Conservation (phyloP, 2,797 vertebrate genomes). For the Spheniscus humboldti region DNA sequence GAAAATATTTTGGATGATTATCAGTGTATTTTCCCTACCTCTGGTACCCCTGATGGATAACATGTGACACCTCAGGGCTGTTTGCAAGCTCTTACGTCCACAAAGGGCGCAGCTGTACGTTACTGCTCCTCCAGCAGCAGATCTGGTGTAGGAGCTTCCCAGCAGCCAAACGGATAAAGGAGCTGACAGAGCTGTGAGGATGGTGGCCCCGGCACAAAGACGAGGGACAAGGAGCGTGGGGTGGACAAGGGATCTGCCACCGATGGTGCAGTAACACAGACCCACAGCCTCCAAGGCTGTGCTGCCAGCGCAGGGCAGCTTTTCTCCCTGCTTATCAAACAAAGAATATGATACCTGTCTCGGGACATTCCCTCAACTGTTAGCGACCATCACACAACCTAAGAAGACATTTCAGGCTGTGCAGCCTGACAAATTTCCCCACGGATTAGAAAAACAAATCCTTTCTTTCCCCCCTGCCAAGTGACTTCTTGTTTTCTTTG, state of each 20-base stretch:
- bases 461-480: not conserved
- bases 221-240: not conserved
- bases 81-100: not conserved
- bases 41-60: not conserved
- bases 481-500: not conserved
- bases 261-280: rapidly evolving
- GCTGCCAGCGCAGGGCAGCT: not conserved
- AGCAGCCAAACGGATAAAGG: not conserved
- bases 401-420: rapidly evolving
- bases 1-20: not conserved
- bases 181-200: not conserved
- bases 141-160: not conserved
- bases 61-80: not conserved
- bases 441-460: not conserved
- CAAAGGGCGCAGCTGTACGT: not conserved
- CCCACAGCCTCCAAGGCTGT: not conserved
- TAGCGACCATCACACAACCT: not conserved
- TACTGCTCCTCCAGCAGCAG: not conserved
- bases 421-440: not conserved
- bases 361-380: rapidly evolving
- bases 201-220: rapidly evolving
- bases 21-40: not conserved
- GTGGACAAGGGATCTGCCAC: not conserved
- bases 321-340: not conserved
- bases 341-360: not conserved